Evolutionary conservation across 2,888 invertebrate species (phyloP).

Genomic region (Palloptera scutellata): DNA sequence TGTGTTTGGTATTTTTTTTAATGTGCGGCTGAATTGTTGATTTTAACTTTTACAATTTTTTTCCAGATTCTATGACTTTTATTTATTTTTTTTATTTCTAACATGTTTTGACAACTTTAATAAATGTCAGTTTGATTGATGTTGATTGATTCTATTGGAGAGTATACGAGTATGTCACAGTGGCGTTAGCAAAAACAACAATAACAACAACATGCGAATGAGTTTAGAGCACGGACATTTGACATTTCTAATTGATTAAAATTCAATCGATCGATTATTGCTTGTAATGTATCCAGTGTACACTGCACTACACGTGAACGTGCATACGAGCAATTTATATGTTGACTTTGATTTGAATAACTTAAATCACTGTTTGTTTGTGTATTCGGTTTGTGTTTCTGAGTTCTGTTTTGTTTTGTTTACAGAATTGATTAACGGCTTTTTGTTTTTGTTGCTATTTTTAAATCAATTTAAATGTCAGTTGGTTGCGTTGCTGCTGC

Average conservation of each 20-base stretch:
- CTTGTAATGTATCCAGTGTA: background rate
- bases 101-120: conserved; percentile 13
- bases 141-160: conserved; percentile 20
- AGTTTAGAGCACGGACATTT: background rate
- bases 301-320: background rate
- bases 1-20: background rate
- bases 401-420: background rate
- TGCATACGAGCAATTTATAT: background rate
- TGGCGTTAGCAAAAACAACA: background rate
- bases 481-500: background rate
- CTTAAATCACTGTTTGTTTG: background rate
- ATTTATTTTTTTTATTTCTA: too few species aligned
- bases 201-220: background rate
- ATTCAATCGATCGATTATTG: background rate
- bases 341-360: background rate
- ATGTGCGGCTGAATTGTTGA: conserved; percentile 21
- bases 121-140: conserved; percentile 19
- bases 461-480: conserved; percentile 1
- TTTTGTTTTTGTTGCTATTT: too few species aligned
- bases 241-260: conserved; percentile 21
- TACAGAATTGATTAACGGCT: too few species aligned
- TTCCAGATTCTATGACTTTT: background rate
- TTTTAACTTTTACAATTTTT: conserved; percentile 24
- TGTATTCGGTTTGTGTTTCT: background rate
- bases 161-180: background rate